These are phyloP conservation scores for Canis aureus DNA, from an alignment of 2,113 vertebrate species.

Conservation along the genomic window DNA sequence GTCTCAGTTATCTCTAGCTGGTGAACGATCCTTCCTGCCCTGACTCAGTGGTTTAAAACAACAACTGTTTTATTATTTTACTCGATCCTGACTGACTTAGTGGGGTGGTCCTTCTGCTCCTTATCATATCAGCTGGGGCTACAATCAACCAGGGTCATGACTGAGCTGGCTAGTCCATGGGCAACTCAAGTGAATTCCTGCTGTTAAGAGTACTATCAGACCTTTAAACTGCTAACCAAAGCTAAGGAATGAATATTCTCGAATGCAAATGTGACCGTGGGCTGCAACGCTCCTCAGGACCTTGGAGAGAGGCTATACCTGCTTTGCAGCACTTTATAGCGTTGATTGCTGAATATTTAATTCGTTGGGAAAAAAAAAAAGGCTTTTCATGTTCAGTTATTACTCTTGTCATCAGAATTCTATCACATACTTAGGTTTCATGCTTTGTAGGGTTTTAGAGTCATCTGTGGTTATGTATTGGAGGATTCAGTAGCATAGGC, in stretches of 20 bases:
- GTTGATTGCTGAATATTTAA: background rate
- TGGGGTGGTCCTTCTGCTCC: background rate
- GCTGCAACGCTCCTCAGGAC: background rate
- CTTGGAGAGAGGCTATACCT: background rate
- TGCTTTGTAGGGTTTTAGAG: background rate
- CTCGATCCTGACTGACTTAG: background rate
- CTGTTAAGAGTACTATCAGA: background rate
- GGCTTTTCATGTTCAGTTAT: background rate
- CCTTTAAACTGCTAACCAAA: background rate
- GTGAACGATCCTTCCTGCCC: background rate
- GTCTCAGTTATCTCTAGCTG: background rate
- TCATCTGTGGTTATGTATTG: background rate
- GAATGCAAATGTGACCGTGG: background rate
- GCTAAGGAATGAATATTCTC: background rate
- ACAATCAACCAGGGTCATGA: background rate
- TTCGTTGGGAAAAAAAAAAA: background rate
- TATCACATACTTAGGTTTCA: background rate
- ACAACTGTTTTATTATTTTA: background rate
- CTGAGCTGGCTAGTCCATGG: background rate
- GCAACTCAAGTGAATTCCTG: background rate
- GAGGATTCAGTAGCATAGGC: background rate
- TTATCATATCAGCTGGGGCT: too few species aligned
- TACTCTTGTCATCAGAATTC: background rate
- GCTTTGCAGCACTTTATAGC: accelerated
- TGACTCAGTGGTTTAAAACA: background rate